Evolutionary conservation across 2,888 invertebrate genomes (phyloP).

Genomic region (Parascotia fuliginaria): DNA sequence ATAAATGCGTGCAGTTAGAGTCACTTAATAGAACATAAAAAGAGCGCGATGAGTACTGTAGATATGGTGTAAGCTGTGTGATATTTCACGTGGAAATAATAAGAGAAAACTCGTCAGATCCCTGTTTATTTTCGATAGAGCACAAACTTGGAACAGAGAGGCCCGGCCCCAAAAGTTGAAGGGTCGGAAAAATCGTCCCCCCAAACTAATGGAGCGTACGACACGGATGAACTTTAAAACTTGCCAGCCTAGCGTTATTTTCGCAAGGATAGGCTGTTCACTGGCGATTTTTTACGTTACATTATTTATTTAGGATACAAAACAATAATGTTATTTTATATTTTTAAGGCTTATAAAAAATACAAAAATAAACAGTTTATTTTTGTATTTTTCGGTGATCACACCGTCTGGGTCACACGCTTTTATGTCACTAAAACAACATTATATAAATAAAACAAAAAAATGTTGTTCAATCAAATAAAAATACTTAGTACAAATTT

Average conservation of each 20-base stretch:
- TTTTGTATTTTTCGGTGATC: no score
- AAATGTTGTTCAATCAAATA: no score
- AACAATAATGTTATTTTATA: no score
- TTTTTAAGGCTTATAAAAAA: no score
- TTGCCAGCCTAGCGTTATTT: slow-evolving; percentile 50
- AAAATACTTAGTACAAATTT: neutral
- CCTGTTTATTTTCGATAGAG: slow-evolving; percentile 64
- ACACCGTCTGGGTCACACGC: no score
- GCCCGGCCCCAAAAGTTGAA: slow-evolving; percentile 57
- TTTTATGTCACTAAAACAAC: no score
- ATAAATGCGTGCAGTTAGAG: no score
- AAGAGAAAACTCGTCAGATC: slow-evolving; percentile 58
- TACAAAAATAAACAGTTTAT: no score
- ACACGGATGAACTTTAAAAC: slow-evolving; percentile 72
- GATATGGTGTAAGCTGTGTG: slow-evolving; percentile 30
- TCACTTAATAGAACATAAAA: slow-evolving; percentile 9
- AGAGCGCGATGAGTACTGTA: slow-evolving; percentile 3
- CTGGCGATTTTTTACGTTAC: slow-evolving; percentile 4
- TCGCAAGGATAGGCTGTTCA: slow-evolving; percentile 29
- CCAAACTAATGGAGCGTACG: slow-evolving; percentile 75
- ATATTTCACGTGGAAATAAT: slow-evolving; percentile 59
- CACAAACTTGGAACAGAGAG: slow-evolving; percentile 50
- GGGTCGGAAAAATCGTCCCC: slow-evolving; percentile 66
- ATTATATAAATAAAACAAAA: no score
- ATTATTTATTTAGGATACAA: neutral